Conservation (phyloP, 2,797 vertebrate species). For the Trachurus trachurus region DNA sequence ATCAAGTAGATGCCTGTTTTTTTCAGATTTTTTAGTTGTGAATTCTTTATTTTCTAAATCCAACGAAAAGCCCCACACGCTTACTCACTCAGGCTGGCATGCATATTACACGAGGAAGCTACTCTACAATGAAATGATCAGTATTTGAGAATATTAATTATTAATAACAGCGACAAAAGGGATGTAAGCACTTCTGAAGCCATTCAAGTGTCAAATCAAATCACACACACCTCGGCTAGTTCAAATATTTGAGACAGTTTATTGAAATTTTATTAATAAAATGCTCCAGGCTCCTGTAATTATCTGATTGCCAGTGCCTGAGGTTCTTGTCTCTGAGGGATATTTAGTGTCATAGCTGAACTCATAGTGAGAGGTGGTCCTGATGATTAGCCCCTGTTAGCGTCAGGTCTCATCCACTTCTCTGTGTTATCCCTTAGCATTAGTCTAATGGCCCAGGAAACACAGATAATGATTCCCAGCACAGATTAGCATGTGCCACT, state of each 20-base stretch:
- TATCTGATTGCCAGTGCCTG: conserved; percentile 64
- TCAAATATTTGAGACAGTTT: conserved; percentile 78
- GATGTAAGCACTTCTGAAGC: conserved; percentile 64
- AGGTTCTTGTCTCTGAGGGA: conserved; percentile 67
- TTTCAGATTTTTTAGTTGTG: not conserved
- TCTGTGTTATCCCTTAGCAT: conserved; percentile 78
- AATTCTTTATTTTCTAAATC: not conserved
- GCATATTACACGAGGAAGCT: conserved; percentile 28
- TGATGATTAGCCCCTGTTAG: conserved; percentile 82
- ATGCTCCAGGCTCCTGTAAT: conserved; percentile 69
- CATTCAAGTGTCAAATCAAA: conserved; percentile 68
- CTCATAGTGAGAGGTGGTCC: conserved; percentile 73
- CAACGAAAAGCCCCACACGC: not conserved
- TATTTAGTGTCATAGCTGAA: conserved; percentile 76
- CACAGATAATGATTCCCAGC: conserved; percentile 77
- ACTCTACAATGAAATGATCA: conserved; percentile 35
- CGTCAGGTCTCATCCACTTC: conserved; percentile 76
- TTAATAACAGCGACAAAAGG: conserved; percentile 52
- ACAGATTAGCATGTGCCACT: conserved; percentile 76
- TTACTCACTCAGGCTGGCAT: conserved; percentile 3
- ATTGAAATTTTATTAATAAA: conserved; percentile 77
- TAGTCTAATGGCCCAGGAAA: conserved; percentile 82
- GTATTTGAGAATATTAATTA: conserved; percentile 57
- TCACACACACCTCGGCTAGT: conserved; percentile 52
- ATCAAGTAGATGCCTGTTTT: conserved; percentile 3